phyloP scores from a whole-genome alignment of 1,140 invertebrate genomes.

The Caenorhabditis briggsae region DNA sequence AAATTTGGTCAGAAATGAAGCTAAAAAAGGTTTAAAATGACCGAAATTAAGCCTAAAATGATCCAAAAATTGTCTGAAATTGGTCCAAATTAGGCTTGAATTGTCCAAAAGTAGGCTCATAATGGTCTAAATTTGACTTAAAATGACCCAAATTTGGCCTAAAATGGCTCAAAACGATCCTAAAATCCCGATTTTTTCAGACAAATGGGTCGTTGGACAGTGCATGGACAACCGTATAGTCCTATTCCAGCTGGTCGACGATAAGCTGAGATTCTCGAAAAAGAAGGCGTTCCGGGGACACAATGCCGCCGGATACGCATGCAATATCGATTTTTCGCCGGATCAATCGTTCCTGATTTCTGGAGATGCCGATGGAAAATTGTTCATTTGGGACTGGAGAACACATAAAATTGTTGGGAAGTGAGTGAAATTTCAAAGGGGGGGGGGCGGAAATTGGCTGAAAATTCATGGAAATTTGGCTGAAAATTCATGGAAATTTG shows the following conservation, averaged over 20 bases:
- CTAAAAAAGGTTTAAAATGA: no score
- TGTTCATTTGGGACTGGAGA: conserved; percentile 99
- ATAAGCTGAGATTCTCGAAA: conserved; percentile 86
- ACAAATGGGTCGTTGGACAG: conserved; percentile 98
- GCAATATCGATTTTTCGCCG: conserved; percentile 95
- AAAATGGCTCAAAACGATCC: conserved; percentile 23
- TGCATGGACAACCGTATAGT: conserved; percentile 99
- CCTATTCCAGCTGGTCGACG: conserved; percentile 95
- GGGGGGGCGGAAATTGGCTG: no score
- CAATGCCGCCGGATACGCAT: conserved; percentile 98
- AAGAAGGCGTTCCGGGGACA: conserved; percentile 97
- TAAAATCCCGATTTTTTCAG: conserved; percentile 69
- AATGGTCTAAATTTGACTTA: no score
- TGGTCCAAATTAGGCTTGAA: no score
- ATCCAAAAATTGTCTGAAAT: no score
- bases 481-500: no score
- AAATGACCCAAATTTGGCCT: background rate
- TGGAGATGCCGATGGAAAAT: conserved; percentile 99
- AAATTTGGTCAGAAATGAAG: no score
- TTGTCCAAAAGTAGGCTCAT: no score
- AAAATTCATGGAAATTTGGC: no score
- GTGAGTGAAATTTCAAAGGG: conserved; percentile 81
- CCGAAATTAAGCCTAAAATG: no score
- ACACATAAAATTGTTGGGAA: conserved; percentile 88
- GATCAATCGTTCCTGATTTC: conserved; percentile 99